Conservation (phyloP, 2,113 vertebrate species). For the Rhinogobius similis region DNA sequence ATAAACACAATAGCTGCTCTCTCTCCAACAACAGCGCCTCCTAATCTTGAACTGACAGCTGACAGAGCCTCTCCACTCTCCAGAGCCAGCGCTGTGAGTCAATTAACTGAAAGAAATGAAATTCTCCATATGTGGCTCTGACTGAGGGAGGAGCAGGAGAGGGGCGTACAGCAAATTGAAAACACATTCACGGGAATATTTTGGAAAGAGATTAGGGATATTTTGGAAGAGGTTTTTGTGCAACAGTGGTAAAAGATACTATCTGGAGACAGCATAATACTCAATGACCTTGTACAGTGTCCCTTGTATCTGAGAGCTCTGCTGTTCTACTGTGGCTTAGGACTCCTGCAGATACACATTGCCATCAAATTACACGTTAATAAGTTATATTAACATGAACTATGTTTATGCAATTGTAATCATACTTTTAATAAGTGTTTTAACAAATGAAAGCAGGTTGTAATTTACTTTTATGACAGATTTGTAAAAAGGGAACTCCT, state of each 20-base stretch:
- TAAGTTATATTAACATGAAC: no score
- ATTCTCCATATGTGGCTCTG: constrained; percentile 30
- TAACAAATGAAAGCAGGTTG: no score
- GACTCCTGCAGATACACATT: no score
- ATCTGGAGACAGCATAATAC: not conserved
- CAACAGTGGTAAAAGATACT: not conserved
- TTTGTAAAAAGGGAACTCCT: no score
- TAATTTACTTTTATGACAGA: no score
- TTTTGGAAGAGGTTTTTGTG: not conserved
- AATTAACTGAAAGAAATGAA: constrained; percentile 54
- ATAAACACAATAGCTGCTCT: constrained; percentile 65
- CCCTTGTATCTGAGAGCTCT: not conserved
- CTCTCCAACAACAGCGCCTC: constrained; percentile 53
- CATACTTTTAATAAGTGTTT: no score
- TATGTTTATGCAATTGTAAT: no score
- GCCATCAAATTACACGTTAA: no score
- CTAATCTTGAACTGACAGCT: constrained; percentile 70
- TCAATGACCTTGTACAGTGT: not conserved
- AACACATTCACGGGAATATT: not conserved
- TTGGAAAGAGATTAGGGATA: constrained; percentile 3
- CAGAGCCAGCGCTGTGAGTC: constrained; percentile 47
- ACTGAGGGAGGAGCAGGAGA: constrained; percentile 32
- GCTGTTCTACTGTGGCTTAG: not conserved
- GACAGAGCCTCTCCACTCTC: constrained; percentile 50
- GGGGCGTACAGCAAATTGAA: not conserved